Conservation (phyloP, 2,888 invertebrate genomes). For the Odontocerum albicorne region DNA sequence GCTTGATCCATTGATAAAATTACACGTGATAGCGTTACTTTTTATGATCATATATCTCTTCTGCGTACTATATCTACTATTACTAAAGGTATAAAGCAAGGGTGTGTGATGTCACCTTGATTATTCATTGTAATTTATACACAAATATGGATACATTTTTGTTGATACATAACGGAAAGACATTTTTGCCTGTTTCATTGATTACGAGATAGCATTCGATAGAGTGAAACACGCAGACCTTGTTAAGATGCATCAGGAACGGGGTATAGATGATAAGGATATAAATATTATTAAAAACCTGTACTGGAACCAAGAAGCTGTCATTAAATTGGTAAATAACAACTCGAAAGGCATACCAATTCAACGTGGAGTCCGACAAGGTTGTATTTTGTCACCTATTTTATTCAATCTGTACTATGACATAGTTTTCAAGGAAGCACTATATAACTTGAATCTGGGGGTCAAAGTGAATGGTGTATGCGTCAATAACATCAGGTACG, state of each 20-base stretch:
- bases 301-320: neutral
- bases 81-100: too few relatives aligned
- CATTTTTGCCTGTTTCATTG: neutral
- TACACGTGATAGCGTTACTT: too few relatives aligned
- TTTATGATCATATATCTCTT: too few relatives aligned
- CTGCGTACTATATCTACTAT: too few relatives aligned
- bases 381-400: neutral
- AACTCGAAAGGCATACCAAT: too few relatives aligned
- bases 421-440: neutral
- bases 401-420: neutral
- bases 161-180: slow-evolving; percentile 1
- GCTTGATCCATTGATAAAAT: too few relatives aligned
- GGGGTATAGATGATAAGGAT: neutral
- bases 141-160: too few relatives aligned
- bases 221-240: slow-evolving; percentile 1
- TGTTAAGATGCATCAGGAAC: neutral
- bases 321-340: neutral
- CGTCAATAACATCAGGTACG: neutral
- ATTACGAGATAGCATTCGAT: slow-evolving; percentile 2
- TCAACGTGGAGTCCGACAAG: neutral
- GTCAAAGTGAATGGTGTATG: neutral
- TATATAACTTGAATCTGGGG: neutral
- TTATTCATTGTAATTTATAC: too few relatives aligned
- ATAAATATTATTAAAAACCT: slow-evolving; percentile 2
- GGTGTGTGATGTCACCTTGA: too few relatives aligned